Evolutionary conservation across 1,140 invertebrate genomes (phyloP).

Genomic region (Camponotus floridanus): DNA sequence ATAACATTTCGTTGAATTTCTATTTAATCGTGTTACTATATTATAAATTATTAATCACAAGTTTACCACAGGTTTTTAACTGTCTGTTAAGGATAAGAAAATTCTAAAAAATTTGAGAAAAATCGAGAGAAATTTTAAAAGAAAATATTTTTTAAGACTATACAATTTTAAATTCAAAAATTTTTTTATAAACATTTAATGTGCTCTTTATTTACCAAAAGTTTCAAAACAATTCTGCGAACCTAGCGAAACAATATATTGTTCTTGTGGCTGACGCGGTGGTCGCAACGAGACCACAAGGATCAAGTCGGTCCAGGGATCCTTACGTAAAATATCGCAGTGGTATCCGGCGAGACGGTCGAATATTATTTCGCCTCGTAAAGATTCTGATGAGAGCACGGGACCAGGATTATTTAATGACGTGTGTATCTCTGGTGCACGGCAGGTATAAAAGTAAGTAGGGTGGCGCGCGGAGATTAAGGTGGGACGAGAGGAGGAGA

Average conservation of each 20-base stretch:
- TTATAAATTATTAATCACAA: conserved; percentile 59
- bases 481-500: not conserved
- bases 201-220: not conserved
- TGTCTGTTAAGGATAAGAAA: no score
- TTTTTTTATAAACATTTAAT: not conserved
- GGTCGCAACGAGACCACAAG: not conserved
- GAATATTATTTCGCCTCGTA: conserved; percentile 82
- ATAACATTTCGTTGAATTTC: conserved; percentile 67
- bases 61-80: no score
- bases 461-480: conserved; percentile 21
- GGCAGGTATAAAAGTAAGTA: conserved; percentile 78
- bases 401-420: conserved; percentile 83
- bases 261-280: not conserved
- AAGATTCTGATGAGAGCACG: conserved; percentile 84
- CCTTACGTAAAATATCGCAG: conserved; percentile 72
- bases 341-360: conserved; percentile 57
- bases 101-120: no score
- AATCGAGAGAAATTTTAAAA: no score
- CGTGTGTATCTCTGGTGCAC: conserved; percentile 72
- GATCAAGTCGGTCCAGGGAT: conserved; percentile 22
- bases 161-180: not conserved
- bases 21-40: conserved; percentile 45
- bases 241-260: not conserved
- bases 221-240: not conserved
- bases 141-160: no score